Evolutionary conservation across 2,888 invertebrate genomes (phyloP).

Genomic region (Euspilapteryx auroguttella): DNA sequence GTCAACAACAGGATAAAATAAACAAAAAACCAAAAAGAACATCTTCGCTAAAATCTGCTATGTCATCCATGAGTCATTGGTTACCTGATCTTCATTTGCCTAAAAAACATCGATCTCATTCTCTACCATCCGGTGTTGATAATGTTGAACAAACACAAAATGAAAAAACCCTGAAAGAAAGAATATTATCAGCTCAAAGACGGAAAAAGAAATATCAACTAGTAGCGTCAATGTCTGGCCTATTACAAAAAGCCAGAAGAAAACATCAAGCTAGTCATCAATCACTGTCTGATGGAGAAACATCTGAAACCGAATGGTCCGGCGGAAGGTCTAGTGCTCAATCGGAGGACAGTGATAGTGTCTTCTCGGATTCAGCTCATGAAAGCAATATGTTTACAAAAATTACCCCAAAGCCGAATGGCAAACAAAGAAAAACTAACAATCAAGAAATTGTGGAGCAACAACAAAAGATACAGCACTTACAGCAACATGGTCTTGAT

Average conservation of each 20-base stretch:
- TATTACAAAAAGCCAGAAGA: constrained; percentile 82
- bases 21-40: constrained; percentile 70
- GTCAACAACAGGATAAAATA: constrained; percentile 53
- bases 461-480: constrained; percentile 46
- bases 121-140: constrained; percentile 73
- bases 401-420: constrained; percentile 48
- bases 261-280: constrained; percentile 64
- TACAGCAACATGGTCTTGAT: constrained; percentile 45
- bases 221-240: constrained; percentile 82
- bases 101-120: constrained; percentile 79
- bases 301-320: constrained; percentile 72
- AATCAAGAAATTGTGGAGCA: constrained; percentile 53
- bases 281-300: constrained; percentile 76
- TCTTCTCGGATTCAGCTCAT: constrained; percentile 69
- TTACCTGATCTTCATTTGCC: constrained; percentile 79
- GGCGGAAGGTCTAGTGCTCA: constrained; percentile 67
- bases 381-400: constrained; percentile 67
- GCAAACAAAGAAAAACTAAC: constrained; percentile 46
- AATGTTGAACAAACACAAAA: constrained; percentile 51
- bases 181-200: constrained; percentile 45
- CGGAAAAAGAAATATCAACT: constrained; percentile 81
- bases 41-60: constrained; percentile 76
- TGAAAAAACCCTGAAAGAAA: constrained; percentile 46
- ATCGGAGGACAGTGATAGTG: constrained; percentile 76
- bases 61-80: constrained; percentile 80